Evolutionary conservation across 1,140 invertebrate species (phyloP).

Genomic region (Lasioglossum albipes): DNA sequence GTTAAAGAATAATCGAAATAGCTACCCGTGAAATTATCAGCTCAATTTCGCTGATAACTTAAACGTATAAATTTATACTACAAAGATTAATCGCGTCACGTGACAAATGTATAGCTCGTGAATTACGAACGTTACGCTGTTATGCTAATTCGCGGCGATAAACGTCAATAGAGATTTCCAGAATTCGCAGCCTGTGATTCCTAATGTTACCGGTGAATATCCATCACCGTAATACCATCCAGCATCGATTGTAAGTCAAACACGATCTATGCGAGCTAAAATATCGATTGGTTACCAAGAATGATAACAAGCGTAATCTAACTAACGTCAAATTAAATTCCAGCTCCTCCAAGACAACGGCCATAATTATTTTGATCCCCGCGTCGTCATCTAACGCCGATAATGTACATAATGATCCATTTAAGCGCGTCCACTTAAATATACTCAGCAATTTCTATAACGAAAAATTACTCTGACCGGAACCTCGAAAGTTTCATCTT

Average conservation of each 20-base stretch:
- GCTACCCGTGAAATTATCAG: not conserved
- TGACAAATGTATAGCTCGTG: conserved; percentile 35
- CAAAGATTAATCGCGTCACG: conserved; percentile 23
- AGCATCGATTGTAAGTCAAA: conserved; percentile 29
- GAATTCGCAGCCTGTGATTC: conserved; percentile 42
- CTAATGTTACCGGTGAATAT: conserved; percentile 43
- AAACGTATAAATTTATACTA: conserved; percentile 30
- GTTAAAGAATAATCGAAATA: too few species aligned
- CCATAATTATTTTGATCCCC: conserved; percentile 12
- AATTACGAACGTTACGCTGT: conserved; percentile 27
- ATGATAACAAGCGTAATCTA: conserved; percentile 43
- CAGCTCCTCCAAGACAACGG: conserved; percentile 16
- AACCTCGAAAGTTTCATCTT: too few species aligned
- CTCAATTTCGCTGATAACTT: not conserved
- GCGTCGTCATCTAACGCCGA: not conserved
- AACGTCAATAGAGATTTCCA: conserved; percentile 47
- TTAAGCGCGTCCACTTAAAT: too few species aligned
- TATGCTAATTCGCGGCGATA: conserved; percentile 44
- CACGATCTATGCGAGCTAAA: conserved; percentile 6
- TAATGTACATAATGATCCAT: conserved; percentile 2
- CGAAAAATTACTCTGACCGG: too few species aligned
- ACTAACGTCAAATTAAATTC: conserved; percentile 51
- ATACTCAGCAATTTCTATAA: too few species aligned
- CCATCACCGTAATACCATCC: conserved; percentile 25
- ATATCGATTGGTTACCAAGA: conserved; percentile 29